Conservation (phyloP, 2,888 invertebrate species). For the Tryphoninae sp. region DNA sequence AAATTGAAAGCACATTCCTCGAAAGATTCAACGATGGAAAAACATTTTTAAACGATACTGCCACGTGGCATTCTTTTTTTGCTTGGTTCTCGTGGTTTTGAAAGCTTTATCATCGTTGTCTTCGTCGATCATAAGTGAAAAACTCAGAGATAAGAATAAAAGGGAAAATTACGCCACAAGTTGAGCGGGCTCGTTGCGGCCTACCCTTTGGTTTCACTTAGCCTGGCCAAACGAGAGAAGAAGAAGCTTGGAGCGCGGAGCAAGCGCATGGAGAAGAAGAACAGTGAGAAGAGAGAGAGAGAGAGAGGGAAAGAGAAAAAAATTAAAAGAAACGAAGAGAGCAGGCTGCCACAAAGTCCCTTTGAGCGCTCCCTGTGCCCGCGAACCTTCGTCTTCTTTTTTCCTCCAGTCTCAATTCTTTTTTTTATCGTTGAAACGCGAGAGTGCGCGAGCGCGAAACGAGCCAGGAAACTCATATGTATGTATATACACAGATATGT, state of each 20-base stretch:
- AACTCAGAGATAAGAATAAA: slow-evolving; percentile 1
- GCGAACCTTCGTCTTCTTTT: slow-evolving; percentile 48
- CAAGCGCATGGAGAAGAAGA: slow-evolving; percentile 27
- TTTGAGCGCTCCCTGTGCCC: slow-evolving; percentile 53
- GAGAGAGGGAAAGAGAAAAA: slow-evolving; percentile 31
- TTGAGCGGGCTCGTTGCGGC: slow-evolving; percentile 60
- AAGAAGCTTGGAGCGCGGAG: not conserved
- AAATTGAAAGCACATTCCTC: too few relatives aligned
- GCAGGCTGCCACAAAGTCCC: slow-evolving; percentile 58
- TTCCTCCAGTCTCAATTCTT: slow-evolving; percentile 34
- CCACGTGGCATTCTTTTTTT: not conserved
- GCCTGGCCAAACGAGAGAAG: slow-evolving; percentile 32
- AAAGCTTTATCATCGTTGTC: not conserved
- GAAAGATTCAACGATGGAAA: too few relatives aligned
- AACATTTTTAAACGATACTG: not conserved
- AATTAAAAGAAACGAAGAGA: slow-evolving; percentile 45
- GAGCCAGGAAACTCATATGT: slow-evolving; percentile 32
- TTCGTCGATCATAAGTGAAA: slow-evolving; percentile 42
- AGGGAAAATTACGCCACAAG: slow-evolving; percentile 43
- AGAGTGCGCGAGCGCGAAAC: slow-evolving; percentile 53
- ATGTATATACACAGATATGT: slow-evolving; percentile 11
- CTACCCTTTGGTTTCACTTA: slow-evolving; percentile 63
- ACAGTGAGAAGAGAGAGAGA: slow-evolving; percentile 25
- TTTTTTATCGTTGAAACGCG: slow-evolving; percentile 50
- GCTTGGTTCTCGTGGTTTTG: not conserved